Percentiles rank a stretch among this genome's conserved stretches.
phyloP scores from a whole-genome alignment of 1,140 invertebrate genomes.

The Lepidurus packardi region DNA sequence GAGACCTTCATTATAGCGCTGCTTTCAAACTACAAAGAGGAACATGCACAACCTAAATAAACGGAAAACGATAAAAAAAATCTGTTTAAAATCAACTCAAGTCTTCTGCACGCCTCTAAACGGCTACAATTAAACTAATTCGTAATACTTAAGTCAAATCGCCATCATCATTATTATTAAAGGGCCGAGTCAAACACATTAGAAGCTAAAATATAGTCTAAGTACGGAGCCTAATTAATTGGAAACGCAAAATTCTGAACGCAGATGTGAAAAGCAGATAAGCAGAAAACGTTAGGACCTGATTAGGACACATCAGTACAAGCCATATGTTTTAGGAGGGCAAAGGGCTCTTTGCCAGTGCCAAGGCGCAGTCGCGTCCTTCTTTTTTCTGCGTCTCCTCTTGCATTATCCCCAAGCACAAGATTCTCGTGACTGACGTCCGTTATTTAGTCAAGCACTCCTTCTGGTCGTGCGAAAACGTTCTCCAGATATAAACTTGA shows the following conservation, averaged over 20 bases:
- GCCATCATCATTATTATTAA: no score
- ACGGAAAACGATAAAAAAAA: no score
- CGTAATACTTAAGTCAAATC: no score
- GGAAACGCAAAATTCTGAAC: neutral
- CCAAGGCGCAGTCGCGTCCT: neutral
- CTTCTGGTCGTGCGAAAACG: neutral
- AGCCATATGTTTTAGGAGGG: neutral
- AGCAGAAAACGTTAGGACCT: neutral
- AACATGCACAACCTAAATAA: no score
- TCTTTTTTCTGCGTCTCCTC: neutral
- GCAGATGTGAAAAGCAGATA: neutral
- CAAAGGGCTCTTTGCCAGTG: neutral
- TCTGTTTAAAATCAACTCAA: no score
- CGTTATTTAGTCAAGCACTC: slow-evolving; percentile 19
- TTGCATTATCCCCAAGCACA: neutral
- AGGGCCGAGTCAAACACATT: no score
- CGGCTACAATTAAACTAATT: no score
- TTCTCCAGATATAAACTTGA: neutral
- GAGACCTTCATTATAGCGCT: no score
- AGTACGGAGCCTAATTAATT: neutral
- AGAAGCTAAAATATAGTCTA: neutral
- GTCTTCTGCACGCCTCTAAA: no score
- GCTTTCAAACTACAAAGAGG: no score
- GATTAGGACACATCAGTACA: neutral
- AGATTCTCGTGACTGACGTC: neutral